phyloP scores from a whole-genome alignment of 1,140 invertebrate genomes.

The Listronotus bonariensis region DNA sequence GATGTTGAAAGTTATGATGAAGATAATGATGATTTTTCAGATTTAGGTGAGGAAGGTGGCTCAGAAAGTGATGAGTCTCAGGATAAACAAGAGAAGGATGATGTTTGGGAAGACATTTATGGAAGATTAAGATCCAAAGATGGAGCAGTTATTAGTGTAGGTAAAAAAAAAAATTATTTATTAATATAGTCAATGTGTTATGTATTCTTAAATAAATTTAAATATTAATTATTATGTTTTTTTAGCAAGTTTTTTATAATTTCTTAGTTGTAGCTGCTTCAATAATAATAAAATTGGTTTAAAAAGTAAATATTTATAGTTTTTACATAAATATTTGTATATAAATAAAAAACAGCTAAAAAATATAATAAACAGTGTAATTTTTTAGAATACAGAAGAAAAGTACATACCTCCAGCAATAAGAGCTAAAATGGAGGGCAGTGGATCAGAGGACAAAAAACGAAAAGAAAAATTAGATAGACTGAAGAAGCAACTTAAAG shows the following conservation, averaged over 20 bases:
- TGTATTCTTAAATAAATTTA: too few relatives aligned
- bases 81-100: slow-evolving; percentile 17
- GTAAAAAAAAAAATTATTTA: too few relatives aligned
- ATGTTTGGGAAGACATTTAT: slow-evolving; percentile 91
- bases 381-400: slow-evolving; percentile 57
- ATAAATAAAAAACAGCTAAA: too few relatives aligned
- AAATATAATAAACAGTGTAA: too few relatives aligned
- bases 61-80: slow-evolving; percentile 3
- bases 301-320: too few relatives aligned
- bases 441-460: slow-evolving; percentile 55
- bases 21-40: slow-evolving; percentile 47
- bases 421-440: slow-evolving; percentile 58
- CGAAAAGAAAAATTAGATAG: slow-evolving; percentile 65
- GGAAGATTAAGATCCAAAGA: slow-evolving; percentile 79
- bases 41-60: slow-evolving; percentile 7
- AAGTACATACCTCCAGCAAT: slow-evolving; percentile 86
- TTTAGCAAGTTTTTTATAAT: too few relatives aligned
- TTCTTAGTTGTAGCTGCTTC: too few relatives aligned
- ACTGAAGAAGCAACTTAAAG: slow-evolving; percentile 82
- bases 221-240: too few relatives aligned
- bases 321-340: too few relatives aligned
- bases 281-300: too few relatives aligned
- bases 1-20: slow-evolving; percentile 37
- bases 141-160: slow-evolving; percentile 58
- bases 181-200: too few relatives aligned